phyloP scores from a whole-genome alignment of 2,797 vertebrate genomes.

The Anomalospiza imberbis region DNA sequence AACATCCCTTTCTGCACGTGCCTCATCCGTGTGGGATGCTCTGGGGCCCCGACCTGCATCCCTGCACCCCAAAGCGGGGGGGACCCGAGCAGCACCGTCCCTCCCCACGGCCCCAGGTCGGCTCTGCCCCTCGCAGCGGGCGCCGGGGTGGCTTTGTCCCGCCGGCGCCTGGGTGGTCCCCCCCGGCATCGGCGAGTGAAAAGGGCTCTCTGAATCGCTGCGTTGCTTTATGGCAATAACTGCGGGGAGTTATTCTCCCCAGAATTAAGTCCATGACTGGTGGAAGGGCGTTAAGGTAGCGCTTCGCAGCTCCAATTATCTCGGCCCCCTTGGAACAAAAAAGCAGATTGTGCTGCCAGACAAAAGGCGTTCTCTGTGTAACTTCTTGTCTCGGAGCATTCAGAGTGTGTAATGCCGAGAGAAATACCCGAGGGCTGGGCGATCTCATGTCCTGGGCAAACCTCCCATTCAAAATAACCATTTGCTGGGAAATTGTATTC shows the following conservation, averaged over 20 bases:
- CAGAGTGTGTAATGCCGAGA: not conserved
- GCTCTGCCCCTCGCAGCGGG: conserved; percentile 3
- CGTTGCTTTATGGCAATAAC: conserved; percentile 47
- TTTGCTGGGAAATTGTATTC: not conserved
- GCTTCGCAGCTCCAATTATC: conserved; percentile 40
- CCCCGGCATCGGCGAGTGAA: not conserved
- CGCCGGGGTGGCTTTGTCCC: conserved; percentile 32
- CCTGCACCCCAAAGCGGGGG: not conserved
- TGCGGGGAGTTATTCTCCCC: conserved; percentile 62
- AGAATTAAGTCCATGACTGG: conserved; percentile 40
- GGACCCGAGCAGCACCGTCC: not conserved
- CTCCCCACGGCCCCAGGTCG: not conserved
- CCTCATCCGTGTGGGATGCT: not conserved
- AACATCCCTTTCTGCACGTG: not conserved
- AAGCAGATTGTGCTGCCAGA: conserved; percentile 22
- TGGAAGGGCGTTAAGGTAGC: conserved; percentile 48
- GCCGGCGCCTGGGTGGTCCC: conserved; percentile 49
- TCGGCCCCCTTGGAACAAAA: conserved; percentile 24
- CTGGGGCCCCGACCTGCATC: not conserved
- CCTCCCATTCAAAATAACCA: not conserved
- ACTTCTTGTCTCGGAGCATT: conserved; percentile 23
- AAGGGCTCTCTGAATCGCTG: conserved; percentile 41
- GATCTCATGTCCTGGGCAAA: not conserved
- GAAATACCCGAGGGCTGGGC: not conserved
- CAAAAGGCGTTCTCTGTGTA: conserved; percentile 40